Base-by-base conservation (phyloP, 2,888 invertebrate species). In the Bembecia ichneumoniformis region DNA sequence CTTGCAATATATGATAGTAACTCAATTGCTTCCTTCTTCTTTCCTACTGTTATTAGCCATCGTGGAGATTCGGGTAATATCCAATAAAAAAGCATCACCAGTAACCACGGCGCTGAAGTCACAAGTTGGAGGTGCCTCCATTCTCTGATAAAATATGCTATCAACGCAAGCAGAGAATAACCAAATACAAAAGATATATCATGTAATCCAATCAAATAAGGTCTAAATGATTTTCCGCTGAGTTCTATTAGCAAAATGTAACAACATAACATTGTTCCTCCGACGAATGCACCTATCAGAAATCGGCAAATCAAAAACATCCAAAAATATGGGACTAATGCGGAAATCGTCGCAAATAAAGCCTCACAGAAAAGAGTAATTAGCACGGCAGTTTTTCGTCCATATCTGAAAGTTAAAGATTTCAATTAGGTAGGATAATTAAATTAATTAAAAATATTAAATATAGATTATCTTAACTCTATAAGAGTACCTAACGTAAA, bases 1-100 rank as follows among this genome's bases (percentile, higher is more conserved):
- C 79, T 88, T 0, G 93, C 93, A 7, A 91, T 92, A 51, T 86
- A 82, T 48, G 89, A 89, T n/a, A 95, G 73, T 1, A 93, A 74
- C 35, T 77, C 67, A 3, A 91, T 80, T 0, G 94, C 91, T 58
- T 90, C 82, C 28, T 90, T 89, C 49, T 89, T 86, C 53, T 86
- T 88, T 0, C 93, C 93, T 1, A 90, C 89, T 10, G 92, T 91
- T 44, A 93, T 87, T 7, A 94, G 79, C 94, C 94, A 95, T 49
- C 94, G 87, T 0, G 95, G 94, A 2, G 94, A 94, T 77, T 95
- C 95, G 0, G 94, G 94, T 49, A 94, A 77, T 5, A 93, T 64
- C 89, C 91, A 93, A 62, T 90, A 91, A 56, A 90, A 92, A 0
- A 87, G 72, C 40, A 91, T 70, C 3, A 92, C 82, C 35, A 91